phyloP scores from a whole-genome alignment of 2,113 vertebrate genomes.

The Myxocyprinus asiaticus region DNA sequence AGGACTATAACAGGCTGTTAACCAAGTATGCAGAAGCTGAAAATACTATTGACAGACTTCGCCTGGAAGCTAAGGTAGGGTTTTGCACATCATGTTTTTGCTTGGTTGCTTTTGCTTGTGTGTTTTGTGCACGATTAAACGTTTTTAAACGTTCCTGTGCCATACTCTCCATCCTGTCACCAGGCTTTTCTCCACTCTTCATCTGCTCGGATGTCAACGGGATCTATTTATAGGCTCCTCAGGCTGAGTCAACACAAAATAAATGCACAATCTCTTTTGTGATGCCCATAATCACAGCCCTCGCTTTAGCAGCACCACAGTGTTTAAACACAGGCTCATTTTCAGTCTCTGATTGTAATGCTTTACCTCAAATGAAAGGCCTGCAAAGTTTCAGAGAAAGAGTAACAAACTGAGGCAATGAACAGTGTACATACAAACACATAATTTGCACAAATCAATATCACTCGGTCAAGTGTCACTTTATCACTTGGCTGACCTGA shows the following conservation, averaged over 20 bases:
- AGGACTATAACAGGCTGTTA: conserved; percentile 89
- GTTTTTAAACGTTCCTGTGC: not conserved
- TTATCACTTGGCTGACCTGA: no score
- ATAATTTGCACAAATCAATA: no score
- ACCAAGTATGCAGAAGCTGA: conserved; percentile 91
- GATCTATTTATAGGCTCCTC: conserved; percentile 36
- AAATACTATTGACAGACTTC: conserved; percentile 94
- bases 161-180: no score
- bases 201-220: not conserved
- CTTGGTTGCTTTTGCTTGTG: no score
- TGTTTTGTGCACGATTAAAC: not conserved
- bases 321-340: not conserved
- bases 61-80: conserved; percentile 87
- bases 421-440: no score
- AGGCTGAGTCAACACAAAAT: conserved; percentile 28
- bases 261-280: conserved; percentile 15
- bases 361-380: not conserved
- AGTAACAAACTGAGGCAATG: no score
- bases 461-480: no score
- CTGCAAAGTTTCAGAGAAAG: not conserved
- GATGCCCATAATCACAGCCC: conserved; percentile 20
- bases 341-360: not conserved
- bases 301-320: not conserved
- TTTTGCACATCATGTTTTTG: conserved; percentile 20
- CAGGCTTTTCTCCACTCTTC: not conserved